These are phyloP conservation scores for Parapsyche elsis DNA, from an alignment of 1,140 invertebrate genomes.

Conservation along the genomic window DNA sequence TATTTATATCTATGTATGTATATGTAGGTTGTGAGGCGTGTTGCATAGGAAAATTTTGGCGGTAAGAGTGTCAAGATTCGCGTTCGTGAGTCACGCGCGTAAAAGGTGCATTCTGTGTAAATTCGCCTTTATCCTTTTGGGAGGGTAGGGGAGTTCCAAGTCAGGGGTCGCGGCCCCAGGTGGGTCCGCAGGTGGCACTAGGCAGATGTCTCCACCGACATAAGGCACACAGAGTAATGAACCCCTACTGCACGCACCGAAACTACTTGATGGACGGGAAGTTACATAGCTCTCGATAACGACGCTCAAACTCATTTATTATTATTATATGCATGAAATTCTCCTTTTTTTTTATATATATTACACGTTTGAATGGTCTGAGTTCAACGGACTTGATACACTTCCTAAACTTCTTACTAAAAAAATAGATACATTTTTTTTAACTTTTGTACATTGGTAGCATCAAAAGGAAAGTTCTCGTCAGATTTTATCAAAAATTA, in stretches of 20 bases:
- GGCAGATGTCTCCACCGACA: conserved; percentile 51
- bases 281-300: conserved; percentile 19
- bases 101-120: conserved; percentile 40
- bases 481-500: too few relatives aligned
- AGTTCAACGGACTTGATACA: conserved; percentile 4
- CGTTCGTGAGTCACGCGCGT: neutral
- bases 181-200: conserved; percentile 35
- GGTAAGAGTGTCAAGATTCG: neutral
- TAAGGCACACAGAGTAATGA: conserved; percentile 49
- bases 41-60: neutral
- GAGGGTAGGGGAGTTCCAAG: conserved; percentile 26
- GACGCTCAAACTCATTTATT: conserved; percentile 8
- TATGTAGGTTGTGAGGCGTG: too few relatives aligned
- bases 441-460: neutral
- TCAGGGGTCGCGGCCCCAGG: conserved; percentile 38
- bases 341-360: too few relatives aligned
- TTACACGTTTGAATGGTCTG: neutral
- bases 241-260: conserved; percentile 12
- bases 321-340: neutral
- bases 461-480: too few relatives aligned
- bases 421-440: neutral
- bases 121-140: conserved; percentile 10
- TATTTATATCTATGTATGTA: too few relatives aligned
- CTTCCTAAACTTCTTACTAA: neutral
- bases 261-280: conserved; percentile 9